Evolutionary conservation across 2,888 invertebrate genomes (phyloP).

Genomic region (Boloria euphrosyne): DNA sequence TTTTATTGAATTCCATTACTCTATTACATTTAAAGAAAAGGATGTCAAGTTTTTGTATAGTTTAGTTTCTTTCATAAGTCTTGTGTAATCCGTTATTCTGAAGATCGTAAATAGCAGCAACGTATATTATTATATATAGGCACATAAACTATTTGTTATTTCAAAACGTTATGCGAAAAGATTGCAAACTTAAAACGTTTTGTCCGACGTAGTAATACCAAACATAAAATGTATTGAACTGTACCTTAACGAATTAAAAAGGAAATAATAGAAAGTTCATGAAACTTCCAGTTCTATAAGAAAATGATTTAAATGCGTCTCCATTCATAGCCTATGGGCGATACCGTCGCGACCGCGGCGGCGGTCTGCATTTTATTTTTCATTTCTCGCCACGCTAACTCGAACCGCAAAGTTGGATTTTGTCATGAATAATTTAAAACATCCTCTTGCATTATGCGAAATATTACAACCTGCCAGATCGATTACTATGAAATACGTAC

Average conservation of each 20-base stretch:
- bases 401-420: slow-evolving; percentile 65
- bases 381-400: slow-evolving; percentile 54
- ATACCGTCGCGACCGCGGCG: slow-evolving; percentile 48
- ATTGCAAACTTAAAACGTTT: not conserved
- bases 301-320: slow-evolving; percentile 45
- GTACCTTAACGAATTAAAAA: slow-evolving; percentile 50
- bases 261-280: slow-evolving; percentile 29
- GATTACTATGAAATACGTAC: slow-evolving; percentile 28
- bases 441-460: slow-evolving; percentile 58
- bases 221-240: not conserved
- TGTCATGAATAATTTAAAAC: slow-evolving; percentile 75
- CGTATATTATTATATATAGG: too few species aligned
- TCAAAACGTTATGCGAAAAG: not conserved
- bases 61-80: too few species aligned
- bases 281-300: slow-evolving; percentile 30
- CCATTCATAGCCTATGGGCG: slow-evolving; percentile 35
- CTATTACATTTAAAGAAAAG: too few species aligned
- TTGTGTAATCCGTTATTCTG: too few species aligned
- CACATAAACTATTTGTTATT: too few species aligned
- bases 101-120: too few species aligned
- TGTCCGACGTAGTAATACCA: not conserved
- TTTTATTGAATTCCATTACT: too few species aligned
- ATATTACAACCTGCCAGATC: slow-evolving; percentile 50
- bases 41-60: too few species aligned
- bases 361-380: slow-evolving; percentile 58